Evolutionary conservation across 2,888 invertebrate genomes (phyloP).

Genomic region (Ophion costatus): DNA sequence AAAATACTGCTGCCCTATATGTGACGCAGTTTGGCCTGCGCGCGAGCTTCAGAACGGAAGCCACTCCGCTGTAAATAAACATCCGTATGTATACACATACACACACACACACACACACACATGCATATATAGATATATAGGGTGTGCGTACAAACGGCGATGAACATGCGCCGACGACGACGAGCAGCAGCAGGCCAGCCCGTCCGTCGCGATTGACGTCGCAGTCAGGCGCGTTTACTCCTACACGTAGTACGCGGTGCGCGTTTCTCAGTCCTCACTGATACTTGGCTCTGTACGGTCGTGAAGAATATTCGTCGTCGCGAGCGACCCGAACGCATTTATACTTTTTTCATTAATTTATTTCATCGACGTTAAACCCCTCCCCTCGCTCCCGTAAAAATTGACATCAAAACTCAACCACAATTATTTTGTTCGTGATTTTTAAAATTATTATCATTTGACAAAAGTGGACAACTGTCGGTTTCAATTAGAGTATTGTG

Average conservation of each 20-base stretch:
- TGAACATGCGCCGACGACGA: constrained; percentile 56
- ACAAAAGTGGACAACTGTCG: too few species aligned
- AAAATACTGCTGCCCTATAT: background rate
- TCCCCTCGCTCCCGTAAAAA: too few species aligned
- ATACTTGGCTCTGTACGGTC: constrained; percentile 49
- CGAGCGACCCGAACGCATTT: background rate
- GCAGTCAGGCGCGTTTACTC: constrained; percentile 42
- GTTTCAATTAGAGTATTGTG: background rate
- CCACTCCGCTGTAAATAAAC: background rate
- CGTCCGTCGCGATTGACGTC: constrained; percentile 49
- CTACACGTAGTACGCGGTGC: constrained; percentile 30
- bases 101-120: background rate
- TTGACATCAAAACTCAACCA: too few species aligned
- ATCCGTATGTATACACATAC: background rate
- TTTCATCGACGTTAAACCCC: too few species aligned
- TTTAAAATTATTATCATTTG: too few species aligned
- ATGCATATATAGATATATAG: background rate
- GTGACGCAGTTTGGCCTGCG: constrained; percentile 30
- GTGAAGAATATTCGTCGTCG: background rate
- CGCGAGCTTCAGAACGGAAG: constrained; percentile 3
- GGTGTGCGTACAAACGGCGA: background rate
- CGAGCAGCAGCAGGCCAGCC: constrained; percentile 34
- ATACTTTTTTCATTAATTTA: background rate
- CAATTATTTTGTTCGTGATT: too few species aligned
- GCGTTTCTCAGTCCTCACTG: constrained; percentile 57